Conservation (phyloP, 2,113 vertebrate genomes). For the Ctenodactylus gundi region DNA sequence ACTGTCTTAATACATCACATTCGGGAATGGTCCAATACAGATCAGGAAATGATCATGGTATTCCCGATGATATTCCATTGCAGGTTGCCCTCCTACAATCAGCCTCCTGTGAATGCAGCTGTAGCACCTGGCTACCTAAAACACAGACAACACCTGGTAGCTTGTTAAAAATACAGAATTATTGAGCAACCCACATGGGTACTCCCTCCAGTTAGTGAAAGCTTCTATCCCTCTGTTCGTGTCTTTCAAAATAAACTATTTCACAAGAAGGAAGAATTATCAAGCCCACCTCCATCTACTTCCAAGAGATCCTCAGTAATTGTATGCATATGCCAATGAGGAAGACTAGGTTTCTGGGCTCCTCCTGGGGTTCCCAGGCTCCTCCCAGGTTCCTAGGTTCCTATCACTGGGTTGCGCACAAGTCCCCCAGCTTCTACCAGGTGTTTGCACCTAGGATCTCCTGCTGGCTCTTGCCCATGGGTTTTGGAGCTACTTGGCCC, state of each 20-base stretch:
- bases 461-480: neutral
- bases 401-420: neutral
- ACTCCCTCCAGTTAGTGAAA: no score
- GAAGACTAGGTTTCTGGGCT: neutral
- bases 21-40: neutral
- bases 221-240: no score
- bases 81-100: neutral
- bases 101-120: neutral
- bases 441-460: neutral
- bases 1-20: neutral
- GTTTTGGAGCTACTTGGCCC: neutral
- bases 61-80: neutral
- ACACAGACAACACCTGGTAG: neutral
- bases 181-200: no score
- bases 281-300: neutral
- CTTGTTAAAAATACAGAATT: neutral
- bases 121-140: neutral
- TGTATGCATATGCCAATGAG: neutral
- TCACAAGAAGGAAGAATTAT: no score
- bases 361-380: no score
- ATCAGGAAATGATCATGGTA: neutral
- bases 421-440: neutral
- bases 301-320: neutral
- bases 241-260: no score
- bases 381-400: no score